These are phyloP conservation scores for Kryptopterus vitreolus DNA, from an alignment of 2,797 vertebrate genomes.

Conservation along the genomic window DNA sequence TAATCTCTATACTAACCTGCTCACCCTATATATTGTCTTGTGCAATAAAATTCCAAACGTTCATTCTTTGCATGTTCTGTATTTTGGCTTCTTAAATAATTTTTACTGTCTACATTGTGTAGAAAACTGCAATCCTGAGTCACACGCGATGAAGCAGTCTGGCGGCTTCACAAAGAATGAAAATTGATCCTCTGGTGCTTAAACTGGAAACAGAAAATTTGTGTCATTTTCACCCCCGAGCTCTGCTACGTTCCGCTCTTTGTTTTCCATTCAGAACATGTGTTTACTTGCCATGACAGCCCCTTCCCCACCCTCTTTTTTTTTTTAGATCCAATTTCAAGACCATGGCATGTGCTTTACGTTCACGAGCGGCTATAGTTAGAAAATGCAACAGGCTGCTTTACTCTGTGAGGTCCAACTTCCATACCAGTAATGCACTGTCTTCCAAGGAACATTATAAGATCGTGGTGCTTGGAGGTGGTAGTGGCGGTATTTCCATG, in stretches of 20 bases:
- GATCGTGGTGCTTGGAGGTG: slow-evolving; percentile 91
- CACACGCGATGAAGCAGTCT: background rate
- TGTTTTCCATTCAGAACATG: background rate
- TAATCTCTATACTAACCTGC: background rate
- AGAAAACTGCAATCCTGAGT: background rate
- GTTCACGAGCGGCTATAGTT: slow-evolving; percentile 45
- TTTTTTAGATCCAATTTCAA: background rate
- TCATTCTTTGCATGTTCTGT: background rate
- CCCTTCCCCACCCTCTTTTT: background rate
- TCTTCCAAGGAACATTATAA: slow-evolving; percentile 83
- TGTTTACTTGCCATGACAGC: background rate
- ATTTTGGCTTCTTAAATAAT: background rate
- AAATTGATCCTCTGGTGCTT: background rate
- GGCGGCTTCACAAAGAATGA: background rate
- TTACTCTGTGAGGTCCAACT: slow-evolving; percentile 48
- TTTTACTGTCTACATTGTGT: background rate
- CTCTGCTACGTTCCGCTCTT: background rate
- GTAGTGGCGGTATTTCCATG: slow-evolving; percentile 89
- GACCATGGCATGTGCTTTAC: slow-evolving; percentile 63
- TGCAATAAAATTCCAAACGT: no score
- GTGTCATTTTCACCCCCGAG: background rate
- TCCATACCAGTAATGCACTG: slow-evolving; percentile 74
- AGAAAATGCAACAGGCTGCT: slow-evolving; percentile 48
- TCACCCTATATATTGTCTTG: no score
- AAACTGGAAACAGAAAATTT: background rate